Base-by-base conservation (phyloP, 2,113 vertebrate genomes). In the Lonchura striata region DNA sequence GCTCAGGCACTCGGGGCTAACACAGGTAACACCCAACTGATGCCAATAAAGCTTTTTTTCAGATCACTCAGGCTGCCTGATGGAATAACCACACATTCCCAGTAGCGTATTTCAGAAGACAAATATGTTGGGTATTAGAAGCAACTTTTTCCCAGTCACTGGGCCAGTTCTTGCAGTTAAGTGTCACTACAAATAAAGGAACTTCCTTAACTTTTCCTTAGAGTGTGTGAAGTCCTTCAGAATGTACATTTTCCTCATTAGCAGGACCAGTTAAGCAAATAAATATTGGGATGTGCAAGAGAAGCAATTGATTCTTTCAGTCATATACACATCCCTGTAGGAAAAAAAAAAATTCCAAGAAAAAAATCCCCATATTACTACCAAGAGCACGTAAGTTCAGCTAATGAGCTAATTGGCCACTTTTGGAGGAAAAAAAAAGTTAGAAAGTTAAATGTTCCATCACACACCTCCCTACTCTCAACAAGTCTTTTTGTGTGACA, bases 361-460 rank as follows among this genome's bases (percentile, higher is more conserved):
- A 42, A 70, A 70, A 50, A 8, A 2, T 0, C 3, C 8, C 10
- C 13, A 59, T 12, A 5, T 46, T 47, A 50, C 33, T 53, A 56
- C 22, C 41, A 81, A 49, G 0, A 7, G 37, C 33, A 63, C 8
- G 16, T 1, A n/a, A n/a, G n/a, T n/a, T n/a, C n/a, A n/a, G n/a
- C n/a, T 94, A 46, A 54, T 27, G 78, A 82, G 8, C 22, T 39
- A 24, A 23, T 2, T 63, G 86, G 15, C 47, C 77, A 50, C 31
- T 54, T 30, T 13, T 27, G 71, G 35, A 0, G 18, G 28, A 53
- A 46, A 39, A 42, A 63, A 47, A 54, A 82, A 71, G 24, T 80
- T 53, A 63, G 42, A 54, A 82, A 71, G 24, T 80, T 53, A 49
- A 81, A 39, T 46, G 6, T 65, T 57, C 71, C n/a, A 17, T 47